A percentile compares a stretch with the other conserved stretches of the same genome.
phyloP scores from a whole-genome alignment of 53 echinoderm and acorn worm species.

The Glandiceps talaboti region DNA sequence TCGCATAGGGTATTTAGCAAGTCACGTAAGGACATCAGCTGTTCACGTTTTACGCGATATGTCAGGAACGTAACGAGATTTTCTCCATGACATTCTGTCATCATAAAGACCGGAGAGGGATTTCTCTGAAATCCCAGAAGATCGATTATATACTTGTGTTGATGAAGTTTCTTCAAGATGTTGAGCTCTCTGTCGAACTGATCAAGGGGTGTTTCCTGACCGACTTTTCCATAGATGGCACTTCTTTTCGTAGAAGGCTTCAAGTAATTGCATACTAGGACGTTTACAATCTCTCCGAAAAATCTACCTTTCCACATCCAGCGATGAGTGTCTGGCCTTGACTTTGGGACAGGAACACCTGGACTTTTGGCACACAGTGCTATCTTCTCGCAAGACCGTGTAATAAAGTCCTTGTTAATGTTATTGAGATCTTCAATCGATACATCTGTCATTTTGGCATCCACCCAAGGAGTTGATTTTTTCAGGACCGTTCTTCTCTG shows the following conservation, averaged over 20 bases:
- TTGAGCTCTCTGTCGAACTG: not conserved
- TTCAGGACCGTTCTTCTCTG: not conserved
- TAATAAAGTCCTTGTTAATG: not conserved
- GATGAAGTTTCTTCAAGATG: not conserved
- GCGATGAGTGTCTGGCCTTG: not conserved
- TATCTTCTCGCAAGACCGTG: not conserved
- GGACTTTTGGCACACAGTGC: not conserved
- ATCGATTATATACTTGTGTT: not conserved
- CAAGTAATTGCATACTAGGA: not conserved
- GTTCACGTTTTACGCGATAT: not conserved
- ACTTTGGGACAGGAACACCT: not conserved
- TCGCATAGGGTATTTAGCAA: not conserved
- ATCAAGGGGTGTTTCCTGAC: not conserved
- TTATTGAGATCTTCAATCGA: not conserved
- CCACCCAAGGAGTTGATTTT: not conserved
- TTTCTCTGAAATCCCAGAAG: not conserved
- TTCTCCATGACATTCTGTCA: not conserved
- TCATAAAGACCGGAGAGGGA: not conserved
- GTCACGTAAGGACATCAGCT: not conserved
- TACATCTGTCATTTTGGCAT: not conserved
- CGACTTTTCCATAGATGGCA: not conserved
- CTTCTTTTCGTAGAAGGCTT: not conserved
- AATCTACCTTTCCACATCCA: not conserved
- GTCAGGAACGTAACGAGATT: not conserved
- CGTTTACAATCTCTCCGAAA: not conserved